Evolutionary conservation across 2,888 invertebrate species (phyloP).

Genomic region (Salticus scenicus): DNA sequence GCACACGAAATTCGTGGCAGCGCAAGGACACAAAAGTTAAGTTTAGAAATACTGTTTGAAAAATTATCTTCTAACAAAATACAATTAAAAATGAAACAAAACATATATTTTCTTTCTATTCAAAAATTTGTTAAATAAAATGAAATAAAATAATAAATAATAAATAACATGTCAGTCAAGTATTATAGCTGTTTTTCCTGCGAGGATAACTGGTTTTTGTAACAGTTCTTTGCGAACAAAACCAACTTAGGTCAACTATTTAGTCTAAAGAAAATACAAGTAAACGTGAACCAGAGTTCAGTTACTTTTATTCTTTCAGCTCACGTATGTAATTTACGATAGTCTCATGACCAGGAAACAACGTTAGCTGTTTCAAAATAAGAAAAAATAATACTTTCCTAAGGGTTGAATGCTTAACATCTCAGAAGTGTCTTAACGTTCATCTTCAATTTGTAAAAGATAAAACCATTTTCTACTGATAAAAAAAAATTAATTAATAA

Average conservation of each 20-base stretch:
- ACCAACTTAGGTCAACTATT: slow-evolving; percentile 6
- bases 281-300: neutral
- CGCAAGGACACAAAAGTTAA: too few species aligned
- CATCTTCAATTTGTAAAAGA: neutral
- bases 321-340: slow-evolving; percentile 57
- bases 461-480: too few species aligned
- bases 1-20: too few species aligned
- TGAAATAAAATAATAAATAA: too few species aligned
- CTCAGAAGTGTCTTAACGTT: neutral
- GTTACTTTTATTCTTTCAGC: slow-evolving; percentile 33
- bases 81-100: too few species aligned
- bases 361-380: neutral
- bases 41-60: too few species aligned
- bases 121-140: too few species aligned
- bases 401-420: slow-evolving; percentile 44
- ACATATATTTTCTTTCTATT: too few species aligned
- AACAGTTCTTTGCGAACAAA: neutral
- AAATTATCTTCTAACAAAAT: too few species aligned
- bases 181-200: neutral
- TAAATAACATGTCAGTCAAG: neutral
- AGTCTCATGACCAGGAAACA: slow-evolving; percentile 62
- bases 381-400: slow-evolving; percentile 23
- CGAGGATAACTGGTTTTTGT: neutral
- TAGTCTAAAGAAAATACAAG: neutral
- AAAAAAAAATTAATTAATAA: too few species aligned